Conservation (phyloP, 1,140 invertebrate genomes). For the Drosophila tropicalis region DNA sequence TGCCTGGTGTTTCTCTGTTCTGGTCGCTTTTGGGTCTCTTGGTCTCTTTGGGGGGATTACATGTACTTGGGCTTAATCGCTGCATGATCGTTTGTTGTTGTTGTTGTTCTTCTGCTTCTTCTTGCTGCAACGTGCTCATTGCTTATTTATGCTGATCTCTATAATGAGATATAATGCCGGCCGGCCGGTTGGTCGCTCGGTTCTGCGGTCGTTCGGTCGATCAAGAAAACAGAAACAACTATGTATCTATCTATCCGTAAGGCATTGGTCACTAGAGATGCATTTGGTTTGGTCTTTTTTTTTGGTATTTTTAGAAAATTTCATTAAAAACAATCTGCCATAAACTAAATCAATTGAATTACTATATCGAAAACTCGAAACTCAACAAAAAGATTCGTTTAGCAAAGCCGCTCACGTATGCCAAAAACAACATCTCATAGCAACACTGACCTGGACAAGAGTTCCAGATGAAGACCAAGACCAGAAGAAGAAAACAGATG, state of each 20-base stretch:
- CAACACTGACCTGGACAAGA: conserved; percentile 56
- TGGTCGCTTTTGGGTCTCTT: not conserved
- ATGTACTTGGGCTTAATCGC: conserved; percentile 71
- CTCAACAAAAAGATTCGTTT: conserved; percentile 43
- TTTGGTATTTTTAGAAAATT: not conserved
- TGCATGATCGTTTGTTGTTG: conserved; percentile 38
- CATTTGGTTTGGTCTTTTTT: too few relatives aligned
- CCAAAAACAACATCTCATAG: conserved; percentile 26
- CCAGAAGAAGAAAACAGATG: not conserved
- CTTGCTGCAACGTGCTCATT: conserved; percentile 62
- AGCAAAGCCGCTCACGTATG: conserved; percentile 64
- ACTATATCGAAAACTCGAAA: not conserved
- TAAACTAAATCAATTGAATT: not conserved
- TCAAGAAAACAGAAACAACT: not conserved
- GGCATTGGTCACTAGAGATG: too few relatives aligned
- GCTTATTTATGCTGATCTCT: conserved; percentile 82
- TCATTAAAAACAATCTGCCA: not conserved
- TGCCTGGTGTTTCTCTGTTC: conserved; percentile 7
- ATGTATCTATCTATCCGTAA: too few relatives aligned
- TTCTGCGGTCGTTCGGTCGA: conserved; percentile 5
- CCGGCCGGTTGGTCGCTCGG: conserved; percentile 50
- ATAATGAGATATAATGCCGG: conserved; percentile 82
- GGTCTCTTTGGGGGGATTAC: conserved; percentile 59
- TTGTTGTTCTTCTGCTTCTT: conserved; percentile 29
- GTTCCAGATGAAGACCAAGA: conserved; percentile 22